Percentiles rank a stretch among this genome's conserved stretches.
Conservation (phyloP, 2,113 vertebrate genomes). For the zebrafish (Danio rerio) region GRCz12tu NC_133180.1:7007001-7007500, state of each 20-base stretch:
- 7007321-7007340: too few species aligned
- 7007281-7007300: too few species aligned
- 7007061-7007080: slow-evolving; percentile 32
- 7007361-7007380: background rate
- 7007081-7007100: slow-evolving; percentile 14
- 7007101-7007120: slow-evolving; percentile 13
- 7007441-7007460: too few species aligned
- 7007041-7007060: slow-evolving; percentile 42
- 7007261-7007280: too few species aligned
- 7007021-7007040: slow-evolving; percentile 31
- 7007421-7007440: too few species aligned
- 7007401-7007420: too few species aligned
- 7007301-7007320: too few species aligned
- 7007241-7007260: background rate
- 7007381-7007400: background rate
- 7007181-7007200: slow-evolving; percentile 11
- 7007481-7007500: too few species aligned
- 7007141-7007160: slow-evolving; percentile 37
- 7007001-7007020: slow-evolving; percentile 31
- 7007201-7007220: background rate
- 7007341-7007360: too few species aligned
- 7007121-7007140: slow-evolving; percentile 20
- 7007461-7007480: too few species aligned
- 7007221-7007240: background rate
- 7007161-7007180: slow-evolving; percentile 28